Evolutionary conservation across 2,113 vertebrate species (phyloP).

Genomic region (Callocephalon fimbriatum): DNA sequence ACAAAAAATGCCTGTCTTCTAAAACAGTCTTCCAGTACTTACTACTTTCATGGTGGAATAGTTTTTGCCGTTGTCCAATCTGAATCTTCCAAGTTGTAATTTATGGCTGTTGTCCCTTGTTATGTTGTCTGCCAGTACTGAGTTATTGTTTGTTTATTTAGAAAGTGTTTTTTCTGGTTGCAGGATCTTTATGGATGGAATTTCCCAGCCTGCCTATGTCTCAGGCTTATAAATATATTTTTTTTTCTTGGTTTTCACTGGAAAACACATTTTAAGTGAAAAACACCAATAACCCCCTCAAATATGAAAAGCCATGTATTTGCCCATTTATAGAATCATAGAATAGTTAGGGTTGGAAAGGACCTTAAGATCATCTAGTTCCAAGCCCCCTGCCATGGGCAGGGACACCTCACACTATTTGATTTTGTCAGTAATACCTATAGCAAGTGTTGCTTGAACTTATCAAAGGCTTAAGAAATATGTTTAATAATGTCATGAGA

Average conservation of each 20-base stretch:
- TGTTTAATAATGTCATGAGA: neutral
- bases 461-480: neutral
- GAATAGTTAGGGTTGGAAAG: too few species aligned
- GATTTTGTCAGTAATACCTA: neutral
- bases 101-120: slow-evolving; percentile 18
- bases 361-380: too few species aligned
- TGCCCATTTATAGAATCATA: neutral
- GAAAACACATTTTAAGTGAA: neutral
- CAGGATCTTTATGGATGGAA: neutral
- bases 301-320: neutral
- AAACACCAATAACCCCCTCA: neutral
- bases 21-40: neutral
- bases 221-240: neutral
- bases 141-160: slow-evolving; percentile 32
- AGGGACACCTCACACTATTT: neutral
- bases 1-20: neutral
- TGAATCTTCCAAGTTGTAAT: neutral
- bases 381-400: too few species aligned
- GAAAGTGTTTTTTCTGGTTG: neutral
- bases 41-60: neutral
- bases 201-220: neutral
- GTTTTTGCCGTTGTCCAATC: neutral
- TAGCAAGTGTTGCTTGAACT: neutral
- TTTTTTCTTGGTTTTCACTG: neutral
- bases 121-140: neutral